These are phyloP conservation scores for Hycleus phaleratus DNA, from an alignment of 1,140 invertebrate genomes.

Conservation along the genomic window DNA sequence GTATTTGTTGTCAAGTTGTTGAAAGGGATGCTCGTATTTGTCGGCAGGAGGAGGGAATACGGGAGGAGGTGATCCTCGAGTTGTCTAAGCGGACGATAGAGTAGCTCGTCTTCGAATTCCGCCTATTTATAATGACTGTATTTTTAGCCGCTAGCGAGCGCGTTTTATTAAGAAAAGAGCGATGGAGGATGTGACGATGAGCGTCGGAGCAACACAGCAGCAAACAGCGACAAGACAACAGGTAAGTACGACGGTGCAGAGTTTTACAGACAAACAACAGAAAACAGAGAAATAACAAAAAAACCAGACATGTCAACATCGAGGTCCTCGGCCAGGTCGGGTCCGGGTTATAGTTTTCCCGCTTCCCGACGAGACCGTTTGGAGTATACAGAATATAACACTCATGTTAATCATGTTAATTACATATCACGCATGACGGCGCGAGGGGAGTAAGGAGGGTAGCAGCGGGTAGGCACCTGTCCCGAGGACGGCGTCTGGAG, in stretches of 20 bases:
- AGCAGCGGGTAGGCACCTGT: conserved; percentile 55
- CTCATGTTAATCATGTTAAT: conserved; percentile 46
- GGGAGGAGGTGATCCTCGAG: conserved; percentile 4
- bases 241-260: conserved; percentile 21
- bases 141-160: conserved; percentile 33
- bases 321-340: conserved; percentile 13
- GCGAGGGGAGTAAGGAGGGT: conserved; percentile 38
- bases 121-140: conserved; percentile 26
- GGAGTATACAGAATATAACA: conserved; percentile 38
- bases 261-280: conserved; percentile 11
- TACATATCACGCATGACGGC: conserved; percentile 43
- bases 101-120: conserved; percentile 21
- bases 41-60: conserved; percentile 1
- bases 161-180: conserved; percentile 13
- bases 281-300: conserved; percentile 7
- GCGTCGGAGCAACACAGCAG: conserved; percentile 24
- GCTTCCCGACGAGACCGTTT: conserved; percentile 17
- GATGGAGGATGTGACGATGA: conserved; percentile 13
- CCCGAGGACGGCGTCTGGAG: conserved; percentile 72
- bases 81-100: conserved; percentile 9
- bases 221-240: conserved; percentile 32
- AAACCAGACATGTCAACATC: conserved; percentile 13
- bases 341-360: conserved; percentile 6
- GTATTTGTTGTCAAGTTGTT: not conserved
- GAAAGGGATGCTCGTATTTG: not conserved